These are phyloP conservation scores for Aurelia sp. DNA, from an alignment of 30 jellyfish, hydroid and myxozoan genomes.

Conservation along the genomic window DNA sequence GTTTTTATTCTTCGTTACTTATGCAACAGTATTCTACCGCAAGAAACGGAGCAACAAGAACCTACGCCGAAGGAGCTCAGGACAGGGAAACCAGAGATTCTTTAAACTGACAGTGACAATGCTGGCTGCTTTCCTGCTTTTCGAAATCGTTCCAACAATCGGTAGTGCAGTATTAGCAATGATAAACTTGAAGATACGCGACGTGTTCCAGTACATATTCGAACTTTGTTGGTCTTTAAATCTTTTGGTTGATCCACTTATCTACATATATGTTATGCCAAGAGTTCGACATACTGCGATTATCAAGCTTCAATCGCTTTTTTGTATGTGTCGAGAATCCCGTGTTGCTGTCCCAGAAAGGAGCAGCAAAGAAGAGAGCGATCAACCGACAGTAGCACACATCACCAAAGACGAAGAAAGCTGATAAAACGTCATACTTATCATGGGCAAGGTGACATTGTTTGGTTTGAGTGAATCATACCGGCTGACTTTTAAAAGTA, in stretches of 20 bases:
- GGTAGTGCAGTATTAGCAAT: neutral
- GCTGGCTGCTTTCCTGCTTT: neutral
- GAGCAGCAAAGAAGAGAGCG: too few species aligned
- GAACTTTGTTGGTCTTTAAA: neutral
- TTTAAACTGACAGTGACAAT: neutral
- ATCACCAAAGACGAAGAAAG: too few species aligned
- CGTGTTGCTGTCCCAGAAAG: too few species aligned
- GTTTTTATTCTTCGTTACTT: neutral
- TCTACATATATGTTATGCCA: neutral
- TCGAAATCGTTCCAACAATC: slow-evolving; percentile 2
- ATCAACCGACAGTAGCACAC: too few species aligned
- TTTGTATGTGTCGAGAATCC: too few species aligned
- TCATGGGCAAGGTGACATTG: too few species aligned
- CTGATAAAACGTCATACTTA: too few species aligned
- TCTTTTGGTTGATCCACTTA: neutral
- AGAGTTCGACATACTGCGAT: neutral
- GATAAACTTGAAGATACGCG: neutral
- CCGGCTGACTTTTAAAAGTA: too few species aligned
- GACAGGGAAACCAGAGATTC: neutral
- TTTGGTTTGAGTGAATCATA: too few species aligned
- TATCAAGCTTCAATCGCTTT: neutral
- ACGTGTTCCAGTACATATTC: neutral
- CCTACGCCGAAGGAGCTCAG: too few species aligned
- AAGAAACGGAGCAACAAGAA: neutral
- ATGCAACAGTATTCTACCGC: neutral